Percentiles rank a stretch among this genome's conserved stretches.
Evolutionary conservation across 2,797 vertebrate genomes (phyloP).

Genomic region (Syngnathus rostellatus): DNA sequence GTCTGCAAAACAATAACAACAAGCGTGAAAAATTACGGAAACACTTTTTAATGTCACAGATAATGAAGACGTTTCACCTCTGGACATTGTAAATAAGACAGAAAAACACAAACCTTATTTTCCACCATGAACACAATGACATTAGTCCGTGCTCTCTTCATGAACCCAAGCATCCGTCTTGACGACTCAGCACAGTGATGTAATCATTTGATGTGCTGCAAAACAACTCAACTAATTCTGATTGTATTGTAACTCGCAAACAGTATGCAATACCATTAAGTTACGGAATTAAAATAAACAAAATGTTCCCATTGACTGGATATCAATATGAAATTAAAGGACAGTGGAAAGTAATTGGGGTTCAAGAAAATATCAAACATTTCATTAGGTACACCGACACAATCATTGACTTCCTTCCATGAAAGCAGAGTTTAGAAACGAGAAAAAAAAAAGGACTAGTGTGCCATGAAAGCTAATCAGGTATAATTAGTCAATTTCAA

Average conservation of each 20-base stretch:
- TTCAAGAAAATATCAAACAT: neutral
- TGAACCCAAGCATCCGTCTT: neutral
- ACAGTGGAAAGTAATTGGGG: neutral
- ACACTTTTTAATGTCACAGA: neutral
- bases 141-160: neutral
- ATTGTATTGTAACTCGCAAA: neutral
- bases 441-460: neutral
- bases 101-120: neutral
- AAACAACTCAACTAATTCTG: neutral
- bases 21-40: neutral
- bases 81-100: neutral
- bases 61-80: neutral
- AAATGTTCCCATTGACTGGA: neutral
- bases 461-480: too few species aligned
- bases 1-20: slow-evolving; percentile 34
- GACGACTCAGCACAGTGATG: neutral
- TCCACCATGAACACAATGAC: neutral
- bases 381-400: neutral
- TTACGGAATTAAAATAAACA: neutral
- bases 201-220: neutral
- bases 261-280: neutral
- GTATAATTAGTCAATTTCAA: too few species aligned
- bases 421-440: neutral
- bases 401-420: neutral
- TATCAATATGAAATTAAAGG: neutral